Base-by-base conservation (phyloP, 1,140 invertebrate genomes). In the Protaetia brevitarsis region DNA sequence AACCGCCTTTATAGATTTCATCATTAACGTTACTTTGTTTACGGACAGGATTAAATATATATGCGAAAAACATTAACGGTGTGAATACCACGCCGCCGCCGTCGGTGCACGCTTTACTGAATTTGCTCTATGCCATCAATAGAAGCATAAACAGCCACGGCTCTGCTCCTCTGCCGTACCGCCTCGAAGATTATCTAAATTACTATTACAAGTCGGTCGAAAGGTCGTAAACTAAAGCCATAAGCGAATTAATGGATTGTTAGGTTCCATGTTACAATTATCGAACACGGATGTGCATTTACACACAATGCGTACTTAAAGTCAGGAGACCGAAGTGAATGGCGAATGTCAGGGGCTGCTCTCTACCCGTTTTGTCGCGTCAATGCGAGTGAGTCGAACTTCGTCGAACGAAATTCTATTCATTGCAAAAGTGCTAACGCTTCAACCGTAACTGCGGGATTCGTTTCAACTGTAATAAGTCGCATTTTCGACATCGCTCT, bases 281-380 rank as follows among this genome's bases (percentile, higher is more conserved):
- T 73, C 70, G 70, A 70, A 73, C 68, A 72, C 68, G 72, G 68
- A 73, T 71, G 69, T 69, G 60, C 72, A 73, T 73, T 73, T 73
- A 72, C 72, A 73, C 72, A 73, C 72, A 73, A 73, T 73, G 67
- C 67, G 72, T 70, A 68, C 61, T 71, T 71, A 69, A 29, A 63
- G 64, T 31, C 23, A 21, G 30, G 37, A 21, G 57, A 56, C 64
- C 27, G 51, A 65, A 59, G 51, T 51, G 19, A 51, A 51, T 23
- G 41, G 41, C 41, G 41, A 51, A 51, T 23, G 41, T 51, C 41
- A 51, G 41, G 41, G 41, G 13, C 41, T 51, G 16, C 16, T 23
- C n/a, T n/a, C 19, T 51, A 23, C 41, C 0, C 1, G 41, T 51
- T 51, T 26, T 19, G 11, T 51, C 19, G 5, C 19, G 8, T 19